Percentiles rank a stretch among this genome's conserved stretches.
Evolutionary conservation across 1,140 invertebrate species (phyloP).

Genomic region (Rhagoletis zephyria): DNA sequence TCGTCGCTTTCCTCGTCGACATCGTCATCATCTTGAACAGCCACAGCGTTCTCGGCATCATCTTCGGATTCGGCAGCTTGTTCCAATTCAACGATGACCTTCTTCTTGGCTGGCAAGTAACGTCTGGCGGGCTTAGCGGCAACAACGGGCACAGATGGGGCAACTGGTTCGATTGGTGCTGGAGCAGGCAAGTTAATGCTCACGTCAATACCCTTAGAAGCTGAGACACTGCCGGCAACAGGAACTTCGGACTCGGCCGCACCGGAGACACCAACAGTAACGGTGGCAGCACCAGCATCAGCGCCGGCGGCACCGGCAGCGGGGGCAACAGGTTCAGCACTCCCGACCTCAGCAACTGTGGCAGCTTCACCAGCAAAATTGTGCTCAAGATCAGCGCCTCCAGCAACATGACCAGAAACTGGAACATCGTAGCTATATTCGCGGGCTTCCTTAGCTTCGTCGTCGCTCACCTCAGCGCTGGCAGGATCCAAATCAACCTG

Average conservation of each 20-base stretch:
- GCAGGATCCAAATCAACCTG: slow-evolving; percentile 53
- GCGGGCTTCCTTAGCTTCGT: slow-evolving; percentile 69
- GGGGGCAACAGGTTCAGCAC: slow-evolving; percentile 28
- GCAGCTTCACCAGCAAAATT: slow-evolving; percentile 27
- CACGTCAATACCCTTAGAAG: slow-evolving; percentile 57
- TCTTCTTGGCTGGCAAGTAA: slow-evolving; percentile 71
- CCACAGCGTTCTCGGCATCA: slow-evolving; percentile 71
- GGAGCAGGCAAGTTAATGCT: slow-evolving; percentile 67
- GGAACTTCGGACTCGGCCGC: slow-evolving; percentile 57
- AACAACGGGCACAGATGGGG: slow-evolving; percentile 62
- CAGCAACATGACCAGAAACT: slow-evolving; percentile 57
- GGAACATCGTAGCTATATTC: slow-evolving; percentile 64
- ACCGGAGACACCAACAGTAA: slow-evolving; percentile 53
- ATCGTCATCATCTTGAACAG: slow-evolving; percentile 57
- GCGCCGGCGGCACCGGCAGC: slow-evolving; percentile 4
- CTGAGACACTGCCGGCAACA: slow-evolving; percentile 58
- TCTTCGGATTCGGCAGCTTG: slow-evolving; percentile 71
- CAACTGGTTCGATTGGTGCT: slow-evolving; percentile 59
- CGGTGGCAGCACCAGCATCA: slow-evolving; percentile 15
- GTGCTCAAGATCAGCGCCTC: slow-evolving; percentile 34
- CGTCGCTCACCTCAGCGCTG: slow-evolving; percentile 59
- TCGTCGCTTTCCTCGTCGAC: slow-evolving; percentile 66
- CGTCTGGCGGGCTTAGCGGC: slow-evolving; percentile 64
- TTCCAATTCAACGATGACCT: slow-evolving; percentile 70
- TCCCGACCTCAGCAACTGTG: slow-evolving; percentile 56